phyloP scores from a whole-genome alignment of 2,888 invertebrate species.

The Drosophila subsilvestris region DNA sequence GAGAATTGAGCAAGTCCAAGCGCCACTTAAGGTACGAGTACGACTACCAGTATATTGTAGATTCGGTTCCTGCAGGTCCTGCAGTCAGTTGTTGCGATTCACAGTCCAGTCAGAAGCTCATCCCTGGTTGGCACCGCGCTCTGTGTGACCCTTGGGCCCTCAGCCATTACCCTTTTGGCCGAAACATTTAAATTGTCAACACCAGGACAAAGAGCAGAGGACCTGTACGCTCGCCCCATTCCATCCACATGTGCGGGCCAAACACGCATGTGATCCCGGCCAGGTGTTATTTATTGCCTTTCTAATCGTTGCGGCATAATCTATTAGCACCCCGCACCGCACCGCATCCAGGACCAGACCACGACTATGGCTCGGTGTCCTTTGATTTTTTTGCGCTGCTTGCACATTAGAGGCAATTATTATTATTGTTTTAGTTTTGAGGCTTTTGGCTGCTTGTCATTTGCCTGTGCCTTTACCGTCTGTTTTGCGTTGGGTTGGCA shows the following conservation, averaged over 20 bases:
- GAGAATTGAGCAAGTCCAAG: conserved; percentile 1
- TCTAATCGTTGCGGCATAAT: conserved; percentile 83
- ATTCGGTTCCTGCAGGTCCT: neutral
- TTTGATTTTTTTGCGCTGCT: conserved; percentile 52
- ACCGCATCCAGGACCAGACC: conserved; percentile 26
- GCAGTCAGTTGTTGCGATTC: conserved; percentile 52
- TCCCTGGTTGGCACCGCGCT: conserved; percentile 30
- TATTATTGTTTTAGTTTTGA: conserved; percentile 71
- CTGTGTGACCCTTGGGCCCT: conserved; percentile 11
- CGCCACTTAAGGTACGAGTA: conserved; percentile 1
- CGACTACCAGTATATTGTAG: neutral
- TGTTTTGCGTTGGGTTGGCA: conserved; percentile 43
- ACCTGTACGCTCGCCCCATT: conserved; percentile 20
- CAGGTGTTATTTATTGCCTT: conserved; percentile 83
- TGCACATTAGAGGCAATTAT: conserved; percentile 74
- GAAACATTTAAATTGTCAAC: conserved; percentile 75
- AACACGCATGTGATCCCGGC: conserved; percentile 82
- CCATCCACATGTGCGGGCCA: conserved; percentile 22
- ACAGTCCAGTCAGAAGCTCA: conserved; percentile 27
- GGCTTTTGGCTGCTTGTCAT: conserved; percentile 44
- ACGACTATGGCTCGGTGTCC: conserved; percentile 34
- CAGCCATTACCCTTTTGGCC: conserved; percentile 58
- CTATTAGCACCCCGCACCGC: conserved; percentile 74
- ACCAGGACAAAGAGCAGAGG: conserved; percentile 52
- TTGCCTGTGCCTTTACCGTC: conserved; percentile 14